phyloP scores from a whole-genome alignment of 2,797 vertebrate species.

The Acropternis orthonyx region DNA sequence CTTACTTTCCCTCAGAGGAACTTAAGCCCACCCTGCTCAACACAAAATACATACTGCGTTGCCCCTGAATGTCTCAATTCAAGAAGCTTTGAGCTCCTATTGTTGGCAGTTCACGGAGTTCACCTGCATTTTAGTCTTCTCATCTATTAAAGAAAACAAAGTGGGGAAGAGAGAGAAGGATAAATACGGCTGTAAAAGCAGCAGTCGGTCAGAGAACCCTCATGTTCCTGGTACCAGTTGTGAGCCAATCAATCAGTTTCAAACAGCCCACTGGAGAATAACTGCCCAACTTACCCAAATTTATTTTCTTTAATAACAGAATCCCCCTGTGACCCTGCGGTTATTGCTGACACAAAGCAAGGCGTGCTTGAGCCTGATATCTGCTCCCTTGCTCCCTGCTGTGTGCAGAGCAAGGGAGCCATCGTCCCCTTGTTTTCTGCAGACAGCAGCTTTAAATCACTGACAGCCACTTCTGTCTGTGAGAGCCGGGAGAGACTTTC shows the following conservation, averaged over 20 bases:
- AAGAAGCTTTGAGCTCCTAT: slow-evolving; percentile 37
- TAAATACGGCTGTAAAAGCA: slow-evolving; percentile 3
- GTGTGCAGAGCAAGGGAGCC: background rate
- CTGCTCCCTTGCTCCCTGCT: slow-evolving; percentile 21
- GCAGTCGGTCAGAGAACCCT: background rate
- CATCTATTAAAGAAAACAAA: slow-evolving; percentile 64
- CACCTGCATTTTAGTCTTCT: slow-evolving; percentile 53
- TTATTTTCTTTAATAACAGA: slow-evolving; percentile 68
- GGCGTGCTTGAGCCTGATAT: background rate
- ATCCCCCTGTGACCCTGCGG: slow-evolving; percentile 27
- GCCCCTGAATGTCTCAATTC: background rate
- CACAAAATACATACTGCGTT: background rate
- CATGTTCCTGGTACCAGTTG: background rate
- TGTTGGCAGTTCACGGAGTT: slow-evolving; percentile 65
- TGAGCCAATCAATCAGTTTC: slow-evolving; percentile 50
- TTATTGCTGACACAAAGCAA: slow-evolving; percentile 30
- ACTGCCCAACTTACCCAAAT: slow-evolving; percentile 48
- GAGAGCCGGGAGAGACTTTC: background rate
- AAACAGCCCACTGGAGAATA: slow-evolving; percentile 36
- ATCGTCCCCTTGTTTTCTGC: background rate
- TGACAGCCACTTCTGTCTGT: background rate
- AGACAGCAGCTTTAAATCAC: slow-evolving; percentile 35
- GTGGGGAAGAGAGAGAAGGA: background rate
- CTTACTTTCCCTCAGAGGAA: background rate
- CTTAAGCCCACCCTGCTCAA: background rate